These are phyloP conservation scores for Zaprionus lachaisei DNA, from an alignment of 1,140 invertebrate genomes.

Conservation along the genomic window DNA sequence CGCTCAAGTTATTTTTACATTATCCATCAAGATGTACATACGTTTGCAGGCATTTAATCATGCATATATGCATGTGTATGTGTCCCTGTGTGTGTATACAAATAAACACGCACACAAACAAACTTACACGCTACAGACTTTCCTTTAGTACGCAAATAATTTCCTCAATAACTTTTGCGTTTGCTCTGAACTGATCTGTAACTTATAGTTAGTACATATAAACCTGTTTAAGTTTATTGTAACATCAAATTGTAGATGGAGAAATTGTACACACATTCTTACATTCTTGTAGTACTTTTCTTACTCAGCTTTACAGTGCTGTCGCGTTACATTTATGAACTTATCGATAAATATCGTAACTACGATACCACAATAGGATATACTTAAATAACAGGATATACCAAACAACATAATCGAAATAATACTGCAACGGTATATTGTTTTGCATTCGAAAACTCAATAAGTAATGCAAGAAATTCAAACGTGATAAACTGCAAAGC, in stretches of 20 bases:
- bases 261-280: too few relatives aligned
- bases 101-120: slow-evolving; percentile 9
- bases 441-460: background rate
- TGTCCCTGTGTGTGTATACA: slow-evolving; percentile 4
- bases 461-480: background rate
- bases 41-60: slow-evolving; percentile 8
- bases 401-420: background rate
- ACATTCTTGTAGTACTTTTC: too few relatives aligned
- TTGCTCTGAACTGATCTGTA: background rate
- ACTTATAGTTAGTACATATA: background rate
- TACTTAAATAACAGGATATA: background rate
- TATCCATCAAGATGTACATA: slow-evolving; percentile 28
- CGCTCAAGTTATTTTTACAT: slow-evolving; percentile 30
- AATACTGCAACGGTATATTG: background rate
- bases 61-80: slow-evolving; percentile 3
- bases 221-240: too few relatives aligned
- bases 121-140: slow-evolving; percentile 13
- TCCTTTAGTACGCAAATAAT: slow-evolving; percentile 12
- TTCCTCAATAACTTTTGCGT: slow-evolving; percentile 17
- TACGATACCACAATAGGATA: background rate
- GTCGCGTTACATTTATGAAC: too few relatives aligned
- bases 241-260: too few relatives aligned
- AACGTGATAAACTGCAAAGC: background rate
- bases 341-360: too few relatives aligned
- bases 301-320: too few relatives aligned